Percentiles rank a stretch among this genome's conserved stretches.
Evolutionary conservation across 2,113 vertebrate species (phyloP).

Genomic region (Rafetus swinhoei): DNA sequence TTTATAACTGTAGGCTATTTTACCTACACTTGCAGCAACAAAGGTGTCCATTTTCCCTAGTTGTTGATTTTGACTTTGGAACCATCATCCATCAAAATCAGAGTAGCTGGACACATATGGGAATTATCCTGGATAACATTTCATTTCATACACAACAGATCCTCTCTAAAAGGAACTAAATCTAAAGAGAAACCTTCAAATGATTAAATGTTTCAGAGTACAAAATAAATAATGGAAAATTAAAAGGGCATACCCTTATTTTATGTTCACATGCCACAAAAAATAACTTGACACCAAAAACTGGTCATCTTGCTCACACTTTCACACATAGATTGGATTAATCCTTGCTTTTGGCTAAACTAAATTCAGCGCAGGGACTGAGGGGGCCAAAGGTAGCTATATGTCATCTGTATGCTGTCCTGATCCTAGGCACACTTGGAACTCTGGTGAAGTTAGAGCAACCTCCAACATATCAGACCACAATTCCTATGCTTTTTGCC

Average conservation of each 20-base stretch:
- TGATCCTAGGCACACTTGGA: neutral
- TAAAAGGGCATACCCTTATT: neutral
- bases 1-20: neutral
- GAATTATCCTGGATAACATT: neutral
- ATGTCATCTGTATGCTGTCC: neutral
- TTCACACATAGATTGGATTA: neutral
- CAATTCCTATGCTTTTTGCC: neutral
- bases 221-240: neutral
- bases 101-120: neutral
- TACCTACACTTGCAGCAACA: neutral
- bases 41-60: neutral
- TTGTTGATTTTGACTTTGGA: neutral
- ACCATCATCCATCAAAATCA: neutral
- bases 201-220: neutral
- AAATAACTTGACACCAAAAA: neutral
- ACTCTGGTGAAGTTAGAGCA: neutral
- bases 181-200: neutral
- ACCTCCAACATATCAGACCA: neutral
- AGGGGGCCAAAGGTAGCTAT: neutral
- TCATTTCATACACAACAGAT: neutral
- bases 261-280: neutral
- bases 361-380: neutral
- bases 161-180: neutral
- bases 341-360: neutral
- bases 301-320: neutral